Base-by-base conservation (phyloP, 2,797 vertebrate genomes). In the Molossus molossus region DNA sequence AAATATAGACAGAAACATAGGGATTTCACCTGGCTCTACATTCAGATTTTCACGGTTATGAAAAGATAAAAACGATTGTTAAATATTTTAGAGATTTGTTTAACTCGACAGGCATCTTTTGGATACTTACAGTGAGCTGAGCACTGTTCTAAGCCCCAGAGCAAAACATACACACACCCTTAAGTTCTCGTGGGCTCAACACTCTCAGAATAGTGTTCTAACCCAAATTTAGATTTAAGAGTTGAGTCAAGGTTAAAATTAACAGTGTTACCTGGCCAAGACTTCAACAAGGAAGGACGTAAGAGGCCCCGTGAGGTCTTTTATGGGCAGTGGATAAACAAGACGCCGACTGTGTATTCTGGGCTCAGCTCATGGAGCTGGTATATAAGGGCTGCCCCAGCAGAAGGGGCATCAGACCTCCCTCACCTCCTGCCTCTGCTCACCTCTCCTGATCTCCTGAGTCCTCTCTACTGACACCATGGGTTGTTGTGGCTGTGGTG, bases 401-500 rank as follows among this genome's bases (percentile, higher is more conserved):
- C 25, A 29, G 84, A 57, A 87, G 85, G 58, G 2, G 33, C 92
- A 53, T 21, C 79, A 57, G 65, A 85, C 84, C n/a, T 23, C 5
- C 29, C 83, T 81, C 5, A 11, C 57, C 70, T 82, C 80, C 29
- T 29, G 75, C 64, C 69, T 0, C 4, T 72, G 9, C 79, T 94
- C 48, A 21, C 25, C 21, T 67, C 37, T 12, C 27, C 83, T 25
- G 90, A 91, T 67, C 37, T 12, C 27, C 83, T 25, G 90, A 91
- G 13, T 86, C 79, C 69, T 96, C 58, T 94, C 50, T 90, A 7
- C 88, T 50, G 37, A 96, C 45, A 90, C 6, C 53, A 96, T 96
- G 96, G 88, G 95, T 64, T 94, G 92, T 45, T 93, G 95, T 92
- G 96, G 90, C 3, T 95, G 94, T 9, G 45, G 79, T 0, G 84